Evolutionary conservation across 1,140 invertebrate species (phyloP).

Genomic region (Gonatopus flavifemur): DNA sequence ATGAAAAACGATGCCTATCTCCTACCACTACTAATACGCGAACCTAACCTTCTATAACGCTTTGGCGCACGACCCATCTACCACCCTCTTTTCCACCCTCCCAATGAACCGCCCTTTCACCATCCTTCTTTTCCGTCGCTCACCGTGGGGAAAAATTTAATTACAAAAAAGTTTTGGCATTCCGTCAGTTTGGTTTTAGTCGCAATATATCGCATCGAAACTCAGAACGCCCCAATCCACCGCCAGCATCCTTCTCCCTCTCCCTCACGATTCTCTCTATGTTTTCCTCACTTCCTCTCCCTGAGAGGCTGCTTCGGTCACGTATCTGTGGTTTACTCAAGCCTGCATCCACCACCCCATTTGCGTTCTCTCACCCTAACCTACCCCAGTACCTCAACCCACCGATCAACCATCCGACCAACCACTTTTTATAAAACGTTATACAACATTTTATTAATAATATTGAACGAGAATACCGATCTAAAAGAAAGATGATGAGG

Average conservation of each 20-base stretch:
- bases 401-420: not conserved
- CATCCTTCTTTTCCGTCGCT: too few species aligned
- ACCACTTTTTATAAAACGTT: conserved; percentile 35
- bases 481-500: not conserved
- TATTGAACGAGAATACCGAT: conserved; percentile 27
- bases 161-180: conserved; percentile 53
- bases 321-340: conserved; percentile 45
- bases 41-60: too few species aligned
- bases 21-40: too few species aligned
- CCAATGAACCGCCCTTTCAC: conserved; percentile 11
- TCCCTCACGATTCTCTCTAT: not conserved
- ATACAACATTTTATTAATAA: conserved; percentile 43
- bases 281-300: not conserved
- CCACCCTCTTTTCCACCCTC: not conserved
- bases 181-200: conserved; percentile 50
- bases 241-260: not conserved
- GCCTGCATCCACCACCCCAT: conserved; percentile 20
- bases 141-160: conserved; percentile 43
- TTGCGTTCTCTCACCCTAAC: not conserved
- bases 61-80: too few species aligned
- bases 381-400: not conserved
- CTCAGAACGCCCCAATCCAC: conserved; percentile 21
- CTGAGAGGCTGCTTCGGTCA: conserved; percentile 19
- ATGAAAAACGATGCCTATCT: too few species aligned
- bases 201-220: conserved; percentile 31